These are phyloP conservation scores for Drosophila murphyi DNA, from an alignment of 1,140 invertebrate species.

Conservation along the genomic window DNA sequence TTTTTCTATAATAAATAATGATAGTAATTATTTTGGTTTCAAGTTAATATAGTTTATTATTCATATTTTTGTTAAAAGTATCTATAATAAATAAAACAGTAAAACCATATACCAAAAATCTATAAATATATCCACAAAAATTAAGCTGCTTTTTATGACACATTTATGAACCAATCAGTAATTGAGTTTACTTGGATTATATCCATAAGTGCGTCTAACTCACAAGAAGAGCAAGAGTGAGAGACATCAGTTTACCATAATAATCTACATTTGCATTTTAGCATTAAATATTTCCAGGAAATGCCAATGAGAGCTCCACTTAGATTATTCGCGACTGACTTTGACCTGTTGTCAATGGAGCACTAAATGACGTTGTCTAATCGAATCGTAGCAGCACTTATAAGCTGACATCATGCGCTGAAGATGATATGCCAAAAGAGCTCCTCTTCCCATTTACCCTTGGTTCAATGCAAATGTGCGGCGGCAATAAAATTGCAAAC, in stretches of 20 bases:
- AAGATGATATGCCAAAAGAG: constrained; percentile 41
- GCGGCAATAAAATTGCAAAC: constrained; percentile 54
- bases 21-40: too few species aligned
- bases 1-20: too few species aligned
- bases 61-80: neutral
- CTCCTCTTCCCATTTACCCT: neutral
- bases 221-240: neutral
- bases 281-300: neutral
- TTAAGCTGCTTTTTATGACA: neutral
- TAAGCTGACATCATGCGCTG: constrained; percentile 49
- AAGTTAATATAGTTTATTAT: neutral
- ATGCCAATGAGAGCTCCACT: neutral
- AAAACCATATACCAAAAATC: neutral
- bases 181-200: neutral
- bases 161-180: neutral
- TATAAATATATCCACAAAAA: neutral
- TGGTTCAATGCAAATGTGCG: constrained; percentile 43
- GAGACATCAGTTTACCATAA: constrained; percentile 8
- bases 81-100: neutral
- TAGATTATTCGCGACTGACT: neutral
- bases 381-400: constrained; percentile 26
- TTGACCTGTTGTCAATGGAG: neutral
- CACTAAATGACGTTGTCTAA: constrained; percentile 28
- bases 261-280: neutral
- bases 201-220: neutral